These are phyloP conservation scores for Dreissena rostriformis DNA, from an alignment of 1,140 invertebrate genomes.

Conservation along the genomic window DNA sequence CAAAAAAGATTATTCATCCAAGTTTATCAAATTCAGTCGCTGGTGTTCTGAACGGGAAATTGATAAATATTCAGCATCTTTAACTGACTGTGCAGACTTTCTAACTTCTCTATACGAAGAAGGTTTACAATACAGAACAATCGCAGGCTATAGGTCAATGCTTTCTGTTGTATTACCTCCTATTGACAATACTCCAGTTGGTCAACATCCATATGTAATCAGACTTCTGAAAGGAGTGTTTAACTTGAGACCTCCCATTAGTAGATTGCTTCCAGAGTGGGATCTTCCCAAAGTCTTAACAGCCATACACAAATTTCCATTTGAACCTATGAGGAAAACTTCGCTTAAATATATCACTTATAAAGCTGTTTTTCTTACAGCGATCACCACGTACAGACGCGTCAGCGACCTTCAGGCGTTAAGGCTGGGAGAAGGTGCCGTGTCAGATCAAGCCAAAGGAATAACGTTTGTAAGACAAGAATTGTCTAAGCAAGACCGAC, in stretches of 20 bases:
- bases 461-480: slow-evolving; percentile 44
- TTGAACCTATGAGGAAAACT: slow-evolving; percentile 13
- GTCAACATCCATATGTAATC: slow-evolving; percentile 15
- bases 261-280: slow-evolving; percentile 28
- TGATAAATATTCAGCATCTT: slow-evolving; percentile 21
- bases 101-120: neutral
- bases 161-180: neutral
- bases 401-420: slow-evolving; percentile 54
- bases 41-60: slow-evolving; percentile 51
- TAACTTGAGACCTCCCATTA: slow-evolving; percentile 18
- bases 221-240: neutral
- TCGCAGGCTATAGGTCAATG: slow-evolving; percentile 31
- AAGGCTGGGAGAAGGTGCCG: slow-evolving; percentile 37
- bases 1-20: slow-evolving; percentile 23
- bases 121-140: slow-evolving; percentile 12
- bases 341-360: slow-evolving; percentile 15
- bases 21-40: slow-evolving; percentile 42
- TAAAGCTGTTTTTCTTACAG: slow-evolving; percentile 16
- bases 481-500: slow-evolving; percentile 56
- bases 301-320: slow-evolving; percentile 10
- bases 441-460: slow-evolving; percentile 46
- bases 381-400: slow-evolving; percentile 33
- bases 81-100: slow-evolving; percentile 28
- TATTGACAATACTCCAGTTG: neutral
- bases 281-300: slow-evolving; percentile 42